These are phyloP conservation scores for Hyposmocoma kahamanoa DNA, from an alignment of 1,140 invertebrate species.

Conservation along the genomic window DNA sequence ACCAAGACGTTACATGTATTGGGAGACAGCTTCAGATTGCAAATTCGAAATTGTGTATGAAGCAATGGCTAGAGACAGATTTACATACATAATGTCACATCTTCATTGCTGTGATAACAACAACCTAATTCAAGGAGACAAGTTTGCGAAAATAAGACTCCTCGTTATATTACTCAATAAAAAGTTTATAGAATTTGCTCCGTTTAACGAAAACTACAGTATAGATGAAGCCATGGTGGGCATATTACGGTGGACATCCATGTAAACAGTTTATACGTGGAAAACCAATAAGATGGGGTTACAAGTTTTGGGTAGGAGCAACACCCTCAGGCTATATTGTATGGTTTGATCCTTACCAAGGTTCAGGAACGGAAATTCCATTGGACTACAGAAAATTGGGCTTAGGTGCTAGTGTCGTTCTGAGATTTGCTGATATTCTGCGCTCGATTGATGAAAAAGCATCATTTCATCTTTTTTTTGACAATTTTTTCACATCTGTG, in stretches of 20 bases:
- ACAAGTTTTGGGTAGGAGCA: slow-evolving; percentile 18
- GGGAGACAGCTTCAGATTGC: slow-evolving; percentile 21
- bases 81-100: background rate
- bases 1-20: slow-evolving; percentile 22
- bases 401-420: slow-evolving; percentile 3
- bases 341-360: slow-evolving; percentile 19
- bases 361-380: background rate
- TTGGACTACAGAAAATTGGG: slow-evolving; percentile 1
- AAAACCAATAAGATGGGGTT: slow-evolving; percentile 31
- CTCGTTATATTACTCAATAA: slow-evolving; percentile 12
- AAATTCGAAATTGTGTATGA: slow-evolving; percentile 14
- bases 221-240: slow-evolving; percentile 18
- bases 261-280: slow-evolving; percentile 31
- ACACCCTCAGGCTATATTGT: slow-evolving; percentile 13
- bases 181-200: slow-evolving; percentile 12
- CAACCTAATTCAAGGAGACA: slow-evolving; percentile 3
- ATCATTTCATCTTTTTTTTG: slow-evolving; percentile 17
- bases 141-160: slow-evolving; percentile 8
- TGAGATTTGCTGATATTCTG: background rate
- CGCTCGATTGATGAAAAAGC: background rate
- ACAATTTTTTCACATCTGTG: slow-evolving; percentile 19
- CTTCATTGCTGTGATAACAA: slow-evolving; percentile 8
- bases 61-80: slow-evolving; percentile 8
- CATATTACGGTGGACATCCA: slow-evolving; percentile 22
- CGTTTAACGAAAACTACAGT: slow-evolving; percentile 12